phyloP scores from a whole-genome alignment of 1,140 invertebrate species.

The Leptestheria dahalacensis region DNA sequence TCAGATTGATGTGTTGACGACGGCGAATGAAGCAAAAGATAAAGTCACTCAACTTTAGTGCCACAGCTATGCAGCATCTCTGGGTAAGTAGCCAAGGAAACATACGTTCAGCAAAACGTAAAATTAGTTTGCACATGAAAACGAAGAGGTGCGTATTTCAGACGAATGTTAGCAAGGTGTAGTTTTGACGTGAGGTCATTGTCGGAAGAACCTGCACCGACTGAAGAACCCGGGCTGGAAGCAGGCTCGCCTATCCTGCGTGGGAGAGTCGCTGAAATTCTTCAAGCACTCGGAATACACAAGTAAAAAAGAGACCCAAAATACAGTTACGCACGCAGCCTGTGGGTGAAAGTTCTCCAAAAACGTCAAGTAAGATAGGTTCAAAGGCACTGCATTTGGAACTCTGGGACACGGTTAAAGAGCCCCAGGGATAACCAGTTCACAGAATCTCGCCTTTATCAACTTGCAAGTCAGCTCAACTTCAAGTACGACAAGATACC shows the following conservation, averaged over 20 bases:
- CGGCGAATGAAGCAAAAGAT: background rate
- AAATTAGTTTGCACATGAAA: background rate
- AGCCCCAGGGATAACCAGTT: conserved; percentile 9
- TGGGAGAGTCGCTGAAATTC: conserved; percentile 3
- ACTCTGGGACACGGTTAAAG: conserved; percentile 15
- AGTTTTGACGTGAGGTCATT: conserved; percentile 9
- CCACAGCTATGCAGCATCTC: background rate
- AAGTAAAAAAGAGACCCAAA: background rate
- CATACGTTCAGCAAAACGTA: background rate
- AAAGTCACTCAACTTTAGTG: background rate
- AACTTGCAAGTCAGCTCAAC: conserved; percentile 10
- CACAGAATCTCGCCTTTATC: conserved; percentile 19
- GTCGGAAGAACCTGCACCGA: conserved; percentile 5
- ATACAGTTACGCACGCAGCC: background rate
- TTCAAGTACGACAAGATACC: conserved; percentile 1
- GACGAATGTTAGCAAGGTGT: conserved; percentile 9
- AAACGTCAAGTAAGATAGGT: conserved; percentile 15
- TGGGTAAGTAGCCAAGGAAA: background rate
- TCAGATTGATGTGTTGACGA: background rate
- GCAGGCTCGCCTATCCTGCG: background rate
- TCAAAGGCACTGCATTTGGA: background rate
- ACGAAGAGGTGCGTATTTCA: background rate
- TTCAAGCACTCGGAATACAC: background rate
- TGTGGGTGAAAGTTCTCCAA: conserved; percentile 16
- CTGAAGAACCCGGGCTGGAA: conserved; percentile 2